Percentiles rank a stretch among this genome's conserved stretches.
These are phyloP conservation scores for Theristus sp. DNA, from an alignment of 2,888 invertebrate species.

Conservation along the genomic window DNA sequence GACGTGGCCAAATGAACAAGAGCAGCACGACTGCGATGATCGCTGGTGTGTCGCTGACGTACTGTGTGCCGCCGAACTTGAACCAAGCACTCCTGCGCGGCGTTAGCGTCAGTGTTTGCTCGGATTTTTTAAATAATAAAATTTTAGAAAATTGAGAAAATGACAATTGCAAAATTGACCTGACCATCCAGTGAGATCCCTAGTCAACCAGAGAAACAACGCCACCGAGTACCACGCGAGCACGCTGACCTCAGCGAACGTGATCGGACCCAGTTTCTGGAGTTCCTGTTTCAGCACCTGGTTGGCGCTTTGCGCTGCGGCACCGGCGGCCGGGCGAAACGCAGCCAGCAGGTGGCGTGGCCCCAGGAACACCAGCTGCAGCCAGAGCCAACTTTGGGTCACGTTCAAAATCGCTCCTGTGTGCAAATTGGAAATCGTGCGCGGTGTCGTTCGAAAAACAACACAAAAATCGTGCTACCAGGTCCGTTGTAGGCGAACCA, in stretches of 20 bases:
- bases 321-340: too few species aligned
- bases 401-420: neutral
- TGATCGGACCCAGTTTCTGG: neutral
- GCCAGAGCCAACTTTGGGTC: neutral
- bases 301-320: neutral
- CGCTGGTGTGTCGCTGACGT: neutral
- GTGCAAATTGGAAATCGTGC: neutral
- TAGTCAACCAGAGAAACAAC: neutral
- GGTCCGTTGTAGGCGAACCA: neutral
- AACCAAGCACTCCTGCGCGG: too few species aligned
- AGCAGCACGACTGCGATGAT: neutral
- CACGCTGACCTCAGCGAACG: neutral
- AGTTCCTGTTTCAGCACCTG: neutral
- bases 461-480: neutral
- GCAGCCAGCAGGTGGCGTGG: too few species aligned
- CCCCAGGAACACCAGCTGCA: neutral
- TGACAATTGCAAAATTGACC: too few species aligned
- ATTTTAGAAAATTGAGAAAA: too few species aligned
- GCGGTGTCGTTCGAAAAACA: neutral
- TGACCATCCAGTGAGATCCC: too few species aligned
- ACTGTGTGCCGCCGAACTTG: too few species aligned
- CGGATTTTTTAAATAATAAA: too few species aligned
- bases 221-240: neutral
- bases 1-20: neutral
- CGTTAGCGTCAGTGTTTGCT: too few species aligned